Percentiles rank a stretch among this genome's conserved stretches.
phyloP scores from a whole-genome alignment of 1,140 invertebrate genomes.

The Brachionus rotundiformis region DNA sequence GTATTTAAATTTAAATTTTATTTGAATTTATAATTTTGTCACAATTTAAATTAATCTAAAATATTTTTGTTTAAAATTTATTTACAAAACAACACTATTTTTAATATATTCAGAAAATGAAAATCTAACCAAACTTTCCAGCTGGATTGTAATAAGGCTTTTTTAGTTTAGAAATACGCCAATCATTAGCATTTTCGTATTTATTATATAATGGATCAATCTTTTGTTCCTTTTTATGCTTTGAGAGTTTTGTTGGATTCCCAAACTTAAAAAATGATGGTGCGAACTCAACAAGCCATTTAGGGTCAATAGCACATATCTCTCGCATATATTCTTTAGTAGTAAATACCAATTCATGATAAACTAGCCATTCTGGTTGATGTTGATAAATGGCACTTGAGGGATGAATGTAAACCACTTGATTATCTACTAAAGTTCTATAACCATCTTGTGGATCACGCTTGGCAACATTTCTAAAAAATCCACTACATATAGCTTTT shows the following conservation, averaged over 20 bases:
- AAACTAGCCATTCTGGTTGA: slow-evolving; percentile 93
- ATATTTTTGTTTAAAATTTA: slow-evolving; percentile 13
- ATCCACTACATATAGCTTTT: slow-evolving; percentile 97
- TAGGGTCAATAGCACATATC: slow-evolving; percentile 96
- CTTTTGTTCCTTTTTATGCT: slow-evolving; percentile 98
- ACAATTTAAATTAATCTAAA: too few species aligned
- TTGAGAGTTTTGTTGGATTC: slow-evolving; percentile 97
- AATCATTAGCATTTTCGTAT: slow-evolving; percentile 97
- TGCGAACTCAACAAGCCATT: slow-evolving; percentile 98
- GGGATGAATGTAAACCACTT: slow-evolving; percentile 98
- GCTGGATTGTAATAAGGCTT: slow-evolving; percentile 64
- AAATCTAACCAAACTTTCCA: slow-evolving; percentile 52
- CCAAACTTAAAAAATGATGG: slow-evolving; percentile 98
- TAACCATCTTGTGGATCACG: slow-evolving; percentile 99
- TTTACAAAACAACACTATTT: background rate
- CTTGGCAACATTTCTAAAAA: slow-evolving; percentile 97
- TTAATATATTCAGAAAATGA: background rate
- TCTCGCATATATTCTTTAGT: slow-evolving; percentile 99
- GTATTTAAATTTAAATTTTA: too few species aligned
- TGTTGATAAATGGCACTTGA: slow-evolving; percentile 94
- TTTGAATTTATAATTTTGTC: too few species aligned
- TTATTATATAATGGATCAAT: slow-evolving; percentile 97
- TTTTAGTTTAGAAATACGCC: slow-evolving; percentile 93
- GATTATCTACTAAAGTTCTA: slow-evolving; percentile 91
- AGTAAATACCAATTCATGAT: slow-evolving; percentile 96